These are phyloP conservation scores for Rhinella marina DNA, from an alignment of 2,797 vertebrate species.

Conservation along the genomic window DNA sequence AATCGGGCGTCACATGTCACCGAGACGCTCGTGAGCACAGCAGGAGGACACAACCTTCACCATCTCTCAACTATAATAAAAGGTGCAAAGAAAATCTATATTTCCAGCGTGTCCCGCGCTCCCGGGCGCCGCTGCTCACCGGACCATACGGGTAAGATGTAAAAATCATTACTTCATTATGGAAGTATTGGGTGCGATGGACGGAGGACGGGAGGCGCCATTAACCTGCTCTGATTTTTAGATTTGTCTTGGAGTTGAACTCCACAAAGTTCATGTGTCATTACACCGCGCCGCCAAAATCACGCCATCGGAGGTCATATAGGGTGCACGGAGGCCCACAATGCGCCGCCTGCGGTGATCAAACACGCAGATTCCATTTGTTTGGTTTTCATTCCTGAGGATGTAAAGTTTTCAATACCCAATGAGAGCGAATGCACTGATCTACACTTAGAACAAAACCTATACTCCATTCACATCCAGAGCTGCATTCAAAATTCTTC, in stretches of 20 bases:
- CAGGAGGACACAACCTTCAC: conserved; percentile 9
- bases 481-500: background rate
- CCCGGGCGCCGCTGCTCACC: background rate
- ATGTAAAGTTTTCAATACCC: background rate
- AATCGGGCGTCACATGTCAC: background rate
- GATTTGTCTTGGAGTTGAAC: conserved; percentile 4
- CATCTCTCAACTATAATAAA: conserved; percentile 18
- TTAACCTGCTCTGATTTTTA: background rate
- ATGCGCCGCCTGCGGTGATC: background rate
- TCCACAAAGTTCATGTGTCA: background rate
- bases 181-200: background rate
- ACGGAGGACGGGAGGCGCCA: conserved; percentile 1
- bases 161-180: conserved; percentile 38
- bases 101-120: background rate
- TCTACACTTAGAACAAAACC: background rate
- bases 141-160: background rate
- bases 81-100: conserved; percentile 41
- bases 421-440: background rate
- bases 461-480: background rate
- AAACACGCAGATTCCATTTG: background rate
- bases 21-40: background rate
- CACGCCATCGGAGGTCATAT: background rate
- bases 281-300: background rate
- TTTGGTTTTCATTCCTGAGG: background rate
- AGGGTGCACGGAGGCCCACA: background rate